Conservation (phyloP, 2,888 invertebrate genomes). For the Syrista parreyssii region DNA sequence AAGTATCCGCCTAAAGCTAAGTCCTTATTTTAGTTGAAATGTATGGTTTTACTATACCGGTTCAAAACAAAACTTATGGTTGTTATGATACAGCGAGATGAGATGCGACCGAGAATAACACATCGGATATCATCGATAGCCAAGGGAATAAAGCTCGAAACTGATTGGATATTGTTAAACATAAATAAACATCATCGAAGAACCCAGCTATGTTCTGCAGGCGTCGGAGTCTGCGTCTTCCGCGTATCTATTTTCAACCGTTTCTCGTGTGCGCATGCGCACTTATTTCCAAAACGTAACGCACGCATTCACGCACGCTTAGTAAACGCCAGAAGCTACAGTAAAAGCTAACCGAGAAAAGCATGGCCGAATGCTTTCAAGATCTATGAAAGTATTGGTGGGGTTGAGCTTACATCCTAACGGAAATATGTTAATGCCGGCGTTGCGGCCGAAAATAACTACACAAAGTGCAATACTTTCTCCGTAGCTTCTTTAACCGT, state of each 20-base stretch:
- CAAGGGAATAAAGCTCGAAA: background rate
- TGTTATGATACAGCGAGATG: background rate
- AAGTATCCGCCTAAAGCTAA: background rate
- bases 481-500: conserved; percentile 7
- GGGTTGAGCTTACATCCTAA: conserved; percentile 19
- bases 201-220: conserved; percentile 19
- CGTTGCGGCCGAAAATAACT: conserved; percentile 49
- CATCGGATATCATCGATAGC: background rate
- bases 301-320: background rate
- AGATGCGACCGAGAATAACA: background rate
- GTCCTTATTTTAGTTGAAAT: background rate
- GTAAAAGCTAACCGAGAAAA: background rate
- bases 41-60: background rate
- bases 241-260: conserved; percentile 41
- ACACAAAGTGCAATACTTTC: conserved; percentile 23
- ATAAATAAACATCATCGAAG: conserved; percentile 26
- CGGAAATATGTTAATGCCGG: conserved; percentile 37
- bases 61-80: background rate
- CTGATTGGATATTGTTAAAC: conserved; percentile 4
- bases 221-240: conserved; percentile 30
- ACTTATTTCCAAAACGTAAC: background rate
- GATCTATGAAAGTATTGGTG: background rate
- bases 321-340: background rate
- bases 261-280: conserved; percentile 17
- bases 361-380: background rate